These are phyloP conservation scores for Channa argus DNA, from an alignment of 2,113 vertebrate species.

Conservation along the genomic window DNA sequence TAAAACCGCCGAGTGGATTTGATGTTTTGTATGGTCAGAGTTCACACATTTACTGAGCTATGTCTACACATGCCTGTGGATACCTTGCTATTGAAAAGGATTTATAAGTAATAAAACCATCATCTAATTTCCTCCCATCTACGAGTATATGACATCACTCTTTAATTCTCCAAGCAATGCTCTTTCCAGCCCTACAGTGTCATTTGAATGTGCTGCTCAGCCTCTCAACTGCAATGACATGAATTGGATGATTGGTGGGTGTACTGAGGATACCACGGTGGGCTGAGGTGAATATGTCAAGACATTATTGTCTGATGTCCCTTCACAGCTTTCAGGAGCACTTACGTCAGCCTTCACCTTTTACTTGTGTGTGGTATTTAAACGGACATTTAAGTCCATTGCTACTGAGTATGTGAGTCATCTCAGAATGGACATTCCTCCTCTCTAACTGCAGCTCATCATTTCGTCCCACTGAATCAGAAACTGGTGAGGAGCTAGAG, in stretches of 20 bases:
- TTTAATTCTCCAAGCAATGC: not conserved
- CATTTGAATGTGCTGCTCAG: not conserved
- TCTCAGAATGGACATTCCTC: slow-evolving; percentile 10
- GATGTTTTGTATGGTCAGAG: no score
- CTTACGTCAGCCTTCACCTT: slow-evolving; percentile 49
- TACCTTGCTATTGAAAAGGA: not conserved
- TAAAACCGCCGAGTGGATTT: no score
- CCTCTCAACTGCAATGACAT: slow-evolving; percentile 9
- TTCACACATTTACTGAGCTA: not conserved
- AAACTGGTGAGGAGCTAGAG: not conserved
- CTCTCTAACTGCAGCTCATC: not conserved
- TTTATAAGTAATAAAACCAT: slow-evolving; percentile 17
- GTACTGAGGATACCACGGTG: not conserved
- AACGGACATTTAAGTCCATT: slow-evolving; percentile 18
- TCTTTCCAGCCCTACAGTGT: not conserved
- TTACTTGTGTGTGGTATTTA: slow-evolving; percentile 22
- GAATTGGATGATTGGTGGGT: slow-evolving; percentile 9
- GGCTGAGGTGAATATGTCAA: slow-evolving; percentile 29
- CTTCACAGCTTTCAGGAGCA: slow-evolving; percentile 1
- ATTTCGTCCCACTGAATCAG: not conserved
- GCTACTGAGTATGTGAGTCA: not conserved
- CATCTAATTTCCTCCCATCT: not conserved
- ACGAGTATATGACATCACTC: slow-evolving; percentile 12
- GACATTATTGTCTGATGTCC: slow-evolving; percentile 31
- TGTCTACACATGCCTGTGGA: slow-evolving; percentile 1